Base-by-base conservation (phyloP, 2,797 vertebrate genomes). In the Balearica regulorum region DNA sequence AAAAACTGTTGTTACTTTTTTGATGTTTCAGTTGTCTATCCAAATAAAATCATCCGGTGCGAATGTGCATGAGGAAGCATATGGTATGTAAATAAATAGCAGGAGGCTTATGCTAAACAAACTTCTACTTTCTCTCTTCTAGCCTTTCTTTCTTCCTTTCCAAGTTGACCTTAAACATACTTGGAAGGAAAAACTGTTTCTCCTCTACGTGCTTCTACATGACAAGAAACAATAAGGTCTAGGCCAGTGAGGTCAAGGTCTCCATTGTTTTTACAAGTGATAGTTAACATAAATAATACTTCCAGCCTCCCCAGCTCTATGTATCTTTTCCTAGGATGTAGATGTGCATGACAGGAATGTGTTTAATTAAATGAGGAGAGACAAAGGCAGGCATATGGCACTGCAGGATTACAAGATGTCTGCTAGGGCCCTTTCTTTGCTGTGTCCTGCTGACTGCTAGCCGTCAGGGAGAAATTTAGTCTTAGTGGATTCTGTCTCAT, bases 11-110 rank as follows among this genome's bases (percentile, higher is more conserved):
- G 94, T 79, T 94, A 81, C 81, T 94, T 96, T 93, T 94, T 76
- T 91, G 94, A 96, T 95, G 94, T 95, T 96, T 97, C 79, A 92
- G 92, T 94, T 96, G 95, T 96, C 96, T 96, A 65, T 72, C 95
- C 85, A 94, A 95, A 96, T 96, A 96, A 96, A 96, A 95, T 97
- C 89, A 96, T 39, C 85, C 3, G 0, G 91, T 88, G 87, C 18
- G 41, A 94, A 90, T 90, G 85, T 66, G 77, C 83, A 76, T 55
- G 79, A 94, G 72, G 83, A 94, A 96, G 76, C 96, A 97, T 96
- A 96, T 95, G 95, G 89, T 88, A 94, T 82, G 95, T 83, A 97
- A 96, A 96, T 86, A 95, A 94, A 92, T 92, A 96, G 95, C 85
- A 88, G 85, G 94, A 96, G 80, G 91, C 73, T 96, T 91, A 62